phyloP scores from a whole-genome alignment of 2,797 vertebrate species.

The Ciconia nigra region DNA sequence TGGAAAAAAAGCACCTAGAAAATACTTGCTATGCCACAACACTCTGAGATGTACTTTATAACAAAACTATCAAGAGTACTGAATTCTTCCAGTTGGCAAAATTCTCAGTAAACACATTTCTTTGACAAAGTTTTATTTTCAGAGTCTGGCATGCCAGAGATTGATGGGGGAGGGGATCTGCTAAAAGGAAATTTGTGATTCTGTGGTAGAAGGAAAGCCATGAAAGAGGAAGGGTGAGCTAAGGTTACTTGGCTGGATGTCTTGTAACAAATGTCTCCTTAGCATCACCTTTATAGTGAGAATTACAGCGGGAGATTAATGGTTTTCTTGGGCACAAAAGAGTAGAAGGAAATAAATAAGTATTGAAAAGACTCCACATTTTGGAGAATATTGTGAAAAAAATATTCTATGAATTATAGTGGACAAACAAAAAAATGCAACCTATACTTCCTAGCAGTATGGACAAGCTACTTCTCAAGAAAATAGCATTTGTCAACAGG shows the following conservation, averaged over 20 bases:
- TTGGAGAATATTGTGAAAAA: background rate
- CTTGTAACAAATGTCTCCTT: background rate
- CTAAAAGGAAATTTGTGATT: conserved; percentile 17
- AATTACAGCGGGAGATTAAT: background rate
- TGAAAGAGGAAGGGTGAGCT: conserved; percentile 29
- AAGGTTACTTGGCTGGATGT: conserved; percentile 1
- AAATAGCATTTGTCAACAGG: background rate
- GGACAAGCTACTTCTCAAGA: background rate
- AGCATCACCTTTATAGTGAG: background rate
- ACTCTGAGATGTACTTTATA: background rate
- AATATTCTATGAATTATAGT: background rate
- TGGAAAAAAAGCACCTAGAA: background rate
- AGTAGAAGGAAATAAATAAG: background rate
- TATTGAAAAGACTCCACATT: background rate
- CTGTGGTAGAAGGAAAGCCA: background rate
- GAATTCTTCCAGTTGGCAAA: background rate
- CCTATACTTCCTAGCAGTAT: background rate
- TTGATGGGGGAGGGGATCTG: conserved; percentile 1
- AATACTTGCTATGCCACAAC: background rate
- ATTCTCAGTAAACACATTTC: conserved; percentile 28
- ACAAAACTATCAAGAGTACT: background rate
- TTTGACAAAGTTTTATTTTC: conserved; percentile 39
- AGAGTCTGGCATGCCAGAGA: background rate
- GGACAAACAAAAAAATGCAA: background rate
- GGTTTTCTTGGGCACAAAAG: background rate